phyloP scores from a whole-genome alignment of 2,113 vertebrate species.

The Hippocampus guttulatus region DNA sequence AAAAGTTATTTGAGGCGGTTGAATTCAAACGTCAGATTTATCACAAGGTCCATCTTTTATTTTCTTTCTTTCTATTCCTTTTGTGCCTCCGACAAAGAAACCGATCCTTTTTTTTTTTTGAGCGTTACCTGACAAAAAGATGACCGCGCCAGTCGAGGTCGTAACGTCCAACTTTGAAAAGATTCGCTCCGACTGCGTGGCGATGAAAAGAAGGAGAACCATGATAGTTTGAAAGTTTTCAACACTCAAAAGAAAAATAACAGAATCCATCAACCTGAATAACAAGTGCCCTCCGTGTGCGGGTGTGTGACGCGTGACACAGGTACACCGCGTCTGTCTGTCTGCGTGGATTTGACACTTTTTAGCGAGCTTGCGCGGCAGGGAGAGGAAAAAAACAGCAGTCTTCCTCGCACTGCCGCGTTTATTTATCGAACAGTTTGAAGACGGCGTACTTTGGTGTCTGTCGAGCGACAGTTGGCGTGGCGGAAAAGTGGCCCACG shows the following conservation, averaged over 20 bases:
- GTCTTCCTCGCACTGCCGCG: constrained; percentile 47
- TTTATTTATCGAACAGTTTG: constrained; percentile 61
- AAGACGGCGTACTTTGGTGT: constrained; percentile 45
- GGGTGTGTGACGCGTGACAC: constrained; percentile 39
- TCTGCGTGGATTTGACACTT: constrained; percentile 48
- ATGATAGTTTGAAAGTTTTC: constrained; percentile 58
- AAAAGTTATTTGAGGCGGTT: not conserved
- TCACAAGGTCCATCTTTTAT: not conserved
- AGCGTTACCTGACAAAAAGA: not conserved
- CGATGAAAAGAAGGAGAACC: constrained; percentile 9
- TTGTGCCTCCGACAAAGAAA: not conserved
- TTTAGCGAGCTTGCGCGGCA: constrained; percentile 6
- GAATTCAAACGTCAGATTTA: not conserved
- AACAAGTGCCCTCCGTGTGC: constrained; percentile 36
- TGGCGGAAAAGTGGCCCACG: constrained; percentile 26
- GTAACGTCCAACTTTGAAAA: constrained; percentile 40
- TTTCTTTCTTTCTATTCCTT: not conserved
- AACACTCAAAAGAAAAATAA: constrained; percentile 56
- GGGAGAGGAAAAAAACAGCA: constrained; percentile 12
- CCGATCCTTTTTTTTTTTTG: not conserved
- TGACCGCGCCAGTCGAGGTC: not conserved
- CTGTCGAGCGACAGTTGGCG: constrained; percentile 60
- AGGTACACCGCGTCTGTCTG: constrained; percentile 58
- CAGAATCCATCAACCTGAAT: constrained; percentile 67
- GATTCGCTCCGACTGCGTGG: constrained; percentile 37